A percentile compares a stretch with the other conserved stretches of the same genome.
Evolutionary conservation across 1,140 invertebrate species (phyloP).

Genomic region (Branchinecta lindahli): DNA sequence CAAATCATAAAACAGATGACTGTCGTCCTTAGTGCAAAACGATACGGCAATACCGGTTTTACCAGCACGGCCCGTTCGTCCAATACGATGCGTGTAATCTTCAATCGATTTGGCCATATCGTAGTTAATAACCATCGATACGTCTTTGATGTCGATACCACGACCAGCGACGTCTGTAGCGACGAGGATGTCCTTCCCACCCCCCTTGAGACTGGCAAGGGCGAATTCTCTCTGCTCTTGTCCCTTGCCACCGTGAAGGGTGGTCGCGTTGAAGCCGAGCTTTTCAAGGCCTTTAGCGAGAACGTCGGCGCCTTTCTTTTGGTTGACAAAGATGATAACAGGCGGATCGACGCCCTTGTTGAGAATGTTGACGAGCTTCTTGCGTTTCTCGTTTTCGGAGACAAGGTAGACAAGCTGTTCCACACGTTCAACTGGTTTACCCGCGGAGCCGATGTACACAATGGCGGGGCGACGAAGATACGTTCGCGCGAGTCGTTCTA

Average conservation of each 20-base stretch:
- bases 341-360: slow-evolving; percentile 80
- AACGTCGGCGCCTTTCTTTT: slow-evolving; percentile 98
- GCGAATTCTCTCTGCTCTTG: slow-evolving; percentile 99
- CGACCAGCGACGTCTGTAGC: slow-evolving; percentile 98
- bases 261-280: slow-evolving; percentile 88
- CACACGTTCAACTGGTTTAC: slow-evolving; percentile 92
- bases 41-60: slow-evolving; percentile 91
- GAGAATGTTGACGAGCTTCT: slow-evolving; percentile 71
- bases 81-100: slow-evolving; percentile 99
- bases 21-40: slow-evolving; percentile 95
- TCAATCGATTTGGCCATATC: slow-evolving; percentile 99
- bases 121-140: slow-evolving; percentile 96
- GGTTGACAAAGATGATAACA: slow-evolving; percentile 99
- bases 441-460: slow-evolving; percentile 96
- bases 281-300: slow-evolving; percentile 93
- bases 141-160: slow-evolving; percentile 99
- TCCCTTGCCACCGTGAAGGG: slow-evolving; percentile 97
- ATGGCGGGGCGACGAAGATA: slow-evolving; percentile 90
- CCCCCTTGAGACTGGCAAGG: slow-evolving; percentile 81
- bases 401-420: slow-evolving; percentile 97
- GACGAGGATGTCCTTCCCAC: slow-evolving; percentile 94
- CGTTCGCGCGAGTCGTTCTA: slow-evolving; percentile 84
- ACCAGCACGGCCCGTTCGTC: slow-evolving; percentile 94
- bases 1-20: slow-evolving; percentile 86
- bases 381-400: slow-evolving; percentile 80